Evolutionary conservation across 2,113 vertebrate species (phyloP).

Genomic region (Psilopsiagon aurifrons): DNA sequence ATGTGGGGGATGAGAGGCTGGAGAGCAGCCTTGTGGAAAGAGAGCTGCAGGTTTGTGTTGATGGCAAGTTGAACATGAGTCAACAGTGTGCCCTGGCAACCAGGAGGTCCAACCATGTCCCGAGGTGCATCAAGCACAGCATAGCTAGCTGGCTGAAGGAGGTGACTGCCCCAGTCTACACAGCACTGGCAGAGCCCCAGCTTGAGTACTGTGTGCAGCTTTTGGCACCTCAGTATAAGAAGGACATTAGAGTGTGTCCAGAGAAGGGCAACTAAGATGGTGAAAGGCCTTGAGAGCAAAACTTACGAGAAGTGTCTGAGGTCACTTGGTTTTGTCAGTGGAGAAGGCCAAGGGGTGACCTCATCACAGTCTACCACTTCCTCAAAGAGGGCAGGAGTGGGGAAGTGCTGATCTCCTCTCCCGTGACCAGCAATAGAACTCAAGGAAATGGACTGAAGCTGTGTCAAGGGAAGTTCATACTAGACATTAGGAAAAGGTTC

Average conservation of each 20-base stretch:
- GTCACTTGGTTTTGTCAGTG: not conserved
- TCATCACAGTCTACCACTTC: not conserved
- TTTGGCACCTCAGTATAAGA: not conserved
- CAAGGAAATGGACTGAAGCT: not conserved
- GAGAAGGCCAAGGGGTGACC: not conserved
- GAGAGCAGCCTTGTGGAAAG: not conserved
- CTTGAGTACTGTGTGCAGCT: not conserved
- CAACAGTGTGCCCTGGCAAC: not conserved
- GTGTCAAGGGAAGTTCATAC: not conserved
- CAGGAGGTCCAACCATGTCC: not conserved
- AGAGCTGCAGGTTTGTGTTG: not conserved
- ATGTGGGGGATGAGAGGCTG: not conserved
- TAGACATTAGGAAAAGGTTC: not conserved
- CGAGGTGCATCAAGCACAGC: not conserved
- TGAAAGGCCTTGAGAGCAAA: not conserved
- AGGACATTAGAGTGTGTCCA: not conserved
- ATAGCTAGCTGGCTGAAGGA: not conserved
- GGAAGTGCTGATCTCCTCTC: not conserved
- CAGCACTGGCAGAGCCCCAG: not conserved
- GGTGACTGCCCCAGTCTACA: not conserved
- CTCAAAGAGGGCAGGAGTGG: not conserved
- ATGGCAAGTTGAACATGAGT: not conserved
- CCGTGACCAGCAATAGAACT: not conserved
- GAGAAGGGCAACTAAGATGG: rapidly evolving
- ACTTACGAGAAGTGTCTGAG: not conserved